Evolutionary conservation across 2,113 vertebrate species (phyloP), one percentile per base, ranked within the genome.

Genomic region (Baryphthengus martii): DNA sequence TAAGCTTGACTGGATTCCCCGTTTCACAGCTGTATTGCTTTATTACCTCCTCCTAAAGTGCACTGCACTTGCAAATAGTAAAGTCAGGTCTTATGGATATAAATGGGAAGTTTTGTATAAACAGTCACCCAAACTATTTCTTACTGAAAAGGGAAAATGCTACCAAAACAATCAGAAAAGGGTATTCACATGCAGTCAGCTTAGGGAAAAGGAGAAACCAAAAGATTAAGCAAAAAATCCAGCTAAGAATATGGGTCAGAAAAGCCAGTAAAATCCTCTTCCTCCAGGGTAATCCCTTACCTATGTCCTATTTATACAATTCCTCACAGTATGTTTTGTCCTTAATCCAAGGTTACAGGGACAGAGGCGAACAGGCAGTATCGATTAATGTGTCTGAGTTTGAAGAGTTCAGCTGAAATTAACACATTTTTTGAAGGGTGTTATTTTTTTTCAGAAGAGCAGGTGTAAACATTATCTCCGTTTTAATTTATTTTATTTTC

Each of bases 401-500:
- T 72, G 73, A 94, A 77, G 61, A 95, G 45, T 89, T 90, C 87
- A 92, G 79, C 71, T 84, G 80, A 21, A 85, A 96, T 58, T 86
- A 74, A 74, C 33, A 59, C 68, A 29, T 86, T 88, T 74, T 81
- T 91, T 73, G 65, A 92, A 66, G 26, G 42, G 39, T 92, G 44
- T 87, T 75, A 92, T 79, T 85, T 88, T 85, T 88, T 63, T 76
- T 62, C 35, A 94, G 70, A 73, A 83, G 37, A 94, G 78, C 85
- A 94, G 89, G 78, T 93, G 89, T 67, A 79, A 79, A 85, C 15
- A 45, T 7, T 52, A 88, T 77, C 89, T 94, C 83, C 49, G 18
- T 79, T 95, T 70, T 71, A 76, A 77, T 53, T 85, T 76, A 73
- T 86, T 92, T 93, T 88, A 71, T 90, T 93, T 96, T 92, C 31